phyloP scores from a whole-genome alignment of 2,888 invertebrate species.

The Rhimphoctona megacephalus region DNA sequence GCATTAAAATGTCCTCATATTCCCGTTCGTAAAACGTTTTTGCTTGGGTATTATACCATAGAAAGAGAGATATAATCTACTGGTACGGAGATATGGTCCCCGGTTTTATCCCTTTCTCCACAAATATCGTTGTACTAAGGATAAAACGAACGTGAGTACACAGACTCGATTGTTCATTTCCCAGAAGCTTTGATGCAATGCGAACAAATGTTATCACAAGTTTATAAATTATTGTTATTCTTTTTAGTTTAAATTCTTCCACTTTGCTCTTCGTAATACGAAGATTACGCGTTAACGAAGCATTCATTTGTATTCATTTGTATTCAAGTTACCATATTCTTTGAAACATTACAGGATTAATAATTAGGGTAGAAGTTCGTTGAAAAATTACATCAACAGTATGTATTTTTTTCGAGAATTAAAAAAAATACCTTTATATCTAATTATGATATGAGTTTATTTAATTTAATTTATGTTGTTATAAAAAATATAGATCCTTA shows the following conservation, averaged over 20 bases:
- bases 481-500: not conserved
- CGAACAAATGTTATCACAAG: conserved; percentile 38
- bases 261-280: not conserved
- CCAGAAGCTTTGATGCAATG: conserved; percentile 36
- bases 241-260: not conserved
- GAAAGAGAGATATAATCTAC: conserved; percentile 45
- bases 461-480: not conserved
- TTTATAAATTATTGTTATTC: conserved; percentile 10
- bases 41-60: conserved; percentile 26
- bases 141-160: conserved; percentile 38
- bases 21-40: conserved; percentile 52
- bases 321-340: not conserved
- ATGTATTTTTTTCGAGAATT: not conserved
- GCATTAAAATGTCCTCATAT: conserved; percentile 59
- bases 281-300: not conserved
- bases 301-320: not conserved
- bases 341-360: not conserved
- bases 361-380: not conserved
- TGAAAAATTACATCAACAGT: not conserved
- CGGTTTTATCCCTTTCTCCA: not conserved
- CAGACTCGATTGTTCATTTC: conserved; percentile 27
- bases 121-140: conserved; percentile 21
- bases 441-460: not conserved
- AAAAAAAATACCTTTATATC: not conserved
- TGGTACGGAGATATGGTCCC: not conserved